Evolutionary conservation across 1,140 invertebrate genomes (phyloP).

Genomic region (Anagrus nilaparvatae): DNA sequence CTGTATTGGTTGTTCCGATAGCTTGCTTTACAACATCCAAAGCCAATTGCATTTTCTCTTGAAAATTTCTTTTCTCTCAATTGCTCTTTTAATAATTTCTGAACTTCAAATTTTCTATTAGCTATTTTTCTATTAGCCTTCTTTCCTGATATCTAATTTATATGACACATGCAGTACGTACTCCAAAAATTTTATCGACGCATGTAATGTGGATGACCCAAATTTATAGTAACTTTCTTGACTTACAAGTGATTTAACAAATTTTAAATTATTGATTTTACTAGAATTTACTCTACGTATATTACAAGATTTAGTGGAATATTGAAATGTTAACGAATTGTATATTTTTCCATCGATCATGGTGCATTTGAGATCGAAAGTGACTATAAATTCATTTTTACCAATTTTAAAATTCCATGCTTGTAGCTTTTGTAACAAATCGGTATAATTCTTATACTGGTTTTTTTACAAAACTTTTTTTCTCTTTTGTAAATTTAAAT

Average conservation of each 20-base stretch:
- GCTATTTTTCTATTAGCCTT: too few relatives aligned
- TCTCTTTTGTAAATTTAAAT: slow-evolving; percentile 26
- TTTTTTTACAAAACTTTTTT: slow-evolving; percentile 16
- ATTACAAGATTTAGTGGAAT: too few relatives aligned
- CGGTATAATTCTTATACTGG: neutral
- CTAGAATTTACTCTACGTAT: slow-evolving; percentile 28
- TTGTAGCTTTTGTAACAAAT: neutral
- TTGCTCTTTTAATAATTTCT: too few relatives aligned
- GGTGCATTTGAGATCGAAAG: slow-evolving; percentile 21
- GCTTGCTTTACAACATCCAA: too few relatives aligned
- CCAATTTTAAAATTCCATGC: too few relatives aligned
- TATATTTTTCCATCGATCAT: slow-evolving; percentile 39
- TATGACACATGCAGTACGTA: slow-evolving; percentile 23
- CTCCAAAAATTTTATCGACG: too few relatives aligned
- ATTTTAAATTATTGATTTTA: slow-evolving; percentile 25
- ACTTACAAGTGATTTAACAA: neutral
- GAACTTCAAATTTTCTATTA: too few relatives aligned
- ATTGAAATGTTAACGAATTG: slow-evolving; percentile 28
- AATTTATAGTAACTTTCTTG: too few relatives aligned
- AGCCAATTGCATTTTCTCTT: too few relatives aligned
- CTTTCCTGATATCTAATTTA: slow-evolving; percentile 22
- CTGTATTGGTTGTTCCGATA: too few relatives aligned
- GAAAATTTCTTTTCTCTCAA: too few relatives aligned
- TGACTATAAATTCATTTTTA: slow-evolving; percentile 12
- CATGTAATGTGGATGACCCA: slow-evolving; percentile 29